Evolutionary conservation across 1,140 invertebrate genomes (phyloP).

Genomic region (Diabrotica virgifera): DNA sequence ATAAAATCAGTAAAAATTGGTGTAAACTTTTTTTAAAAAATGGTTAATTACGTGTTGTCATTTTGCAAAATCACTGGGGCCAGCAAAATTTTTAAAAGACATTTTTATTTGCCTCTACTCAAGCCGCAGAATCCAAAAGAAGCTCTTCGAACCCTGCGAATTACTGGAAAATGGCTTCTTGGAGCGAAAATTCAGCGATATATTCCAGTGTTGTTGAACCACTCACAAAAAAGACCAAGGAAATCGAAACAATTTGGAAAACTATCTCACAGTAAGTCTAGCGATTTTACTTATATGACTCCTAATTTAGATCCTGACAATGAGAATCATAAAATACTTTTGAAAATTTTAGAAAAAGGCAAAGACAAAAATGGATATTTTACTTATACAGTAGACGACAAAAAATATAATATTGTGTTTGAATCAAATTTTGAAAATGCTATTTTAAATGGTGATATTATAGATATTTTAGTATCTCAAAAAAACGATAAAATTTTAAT

Average conservation of each 20-base stretch:
- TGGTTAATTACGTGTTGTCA: slow-evolving; percentile 55
- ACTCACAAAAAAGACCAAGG: slow-evolving; percentile 62
- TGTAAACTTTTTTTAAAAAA: slow-evolving; percentile 17
- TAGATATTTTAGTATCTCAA: slow-evolving; percentile 71
- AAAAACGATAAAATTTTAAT: slow-evolving; percentile 70
- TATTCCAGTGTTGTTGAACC: slow-evolving; percentile 68
- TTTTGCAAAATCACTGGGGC: slow-evolving; percentile 80
- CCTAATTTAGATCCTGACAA: slow-evolving; percentile 64
- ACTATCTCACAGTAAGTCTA: slow-evolving; percentile 61
- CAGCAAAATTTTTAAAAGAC: slow-evolving; percentile 74
- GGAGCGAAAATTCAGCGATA: slow-evolving; percentile 69
- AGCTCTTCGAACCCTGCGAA: slow-evolving; percentile 73
- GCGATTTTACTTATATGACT: slow-evolving; percentile 72
- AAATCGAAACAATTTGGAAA: slow-evolving; percentile 61
- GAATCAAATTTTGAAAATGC: slow-evolving; percentile 71
- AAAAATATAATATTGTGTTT: slow-evolving; percentile 71
- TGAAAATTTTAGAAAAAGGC: slow-evolving; percentile 58
- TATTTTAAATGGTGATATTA: slow-evolving; percentile 71
- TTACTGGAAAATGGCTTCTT: slow-evolving; percentile 66
- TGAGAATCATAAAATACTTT: slow-evolving; percentile 59
- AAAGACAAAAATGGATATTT: slow-evolving; percentile 62
- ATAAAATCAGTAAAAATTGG: slow-evolving; percentile 13
- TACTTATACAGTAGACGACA: slow-evolving; percentile 73
- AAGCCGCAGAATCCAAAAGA: slow-evolving; percentile 78
- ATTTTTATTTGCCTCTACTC: slow-evolving; percentile 79